Evolutionary conservation across 2,797 vertebrate genomes (phyloP).

Genomic region (Cossypha caffra): DNA sequence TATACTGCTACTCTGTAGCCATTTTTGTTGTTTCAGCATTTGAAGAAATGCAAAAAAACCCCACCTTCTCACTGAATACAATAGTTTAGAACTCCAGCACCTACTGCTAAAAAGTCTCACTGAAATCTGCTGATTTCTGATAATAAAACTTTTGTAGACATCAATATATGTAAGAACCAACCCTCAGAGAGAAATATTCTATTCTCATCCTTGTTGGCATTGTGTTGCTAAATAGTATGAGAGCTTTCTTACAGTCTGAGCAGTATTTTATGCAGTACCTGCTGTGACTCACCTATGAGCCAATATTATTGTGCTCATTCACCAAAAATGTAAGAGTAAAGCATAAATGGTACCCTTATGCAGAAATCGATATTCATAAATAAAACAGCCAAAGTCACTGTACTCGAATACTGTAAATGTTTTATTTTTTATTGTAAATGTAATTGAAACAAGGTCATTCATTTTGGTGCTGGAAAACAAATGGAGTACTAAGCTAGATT

Average conservation of each 20-base stretch:
- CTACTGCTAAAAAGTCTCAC: background rate
- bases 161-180: background rate
- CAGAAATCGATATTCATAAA: conserved; percentile 53
- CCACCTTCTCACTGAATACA: background rate
- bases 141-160: background rate
- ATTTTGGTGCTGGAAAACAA: conserved; percentile 38
- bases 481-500: conserved; percentile 10
- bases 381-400: conserved; percentile 40
- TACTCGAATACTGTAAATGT: conserved; percentile 51
- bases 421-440: conserved; percentile 53
- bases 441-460: conserved; percentile 56
- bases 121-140: background rate
- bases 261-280: background rate
- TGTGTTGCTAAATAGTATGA: background rate
- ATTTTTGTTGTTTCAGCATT: background rate
- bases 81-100: background rate
- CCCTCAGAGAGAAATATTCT: background rate
- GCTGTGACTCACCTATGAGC: background rate
- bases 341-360: conserved; percentile 36
- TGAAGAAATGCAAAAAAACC: background rate
- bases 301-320: background rate
- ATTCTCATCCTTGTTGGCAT: background rate
- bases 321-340: conserved; percentile 14
- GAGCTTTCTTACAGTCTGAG: conserved; percentile 7
- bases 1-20: background rate